phyloP scores from a whole-genome alignment of 2,113 vertebrate species.

The Butastur rufipennis region DNA sequence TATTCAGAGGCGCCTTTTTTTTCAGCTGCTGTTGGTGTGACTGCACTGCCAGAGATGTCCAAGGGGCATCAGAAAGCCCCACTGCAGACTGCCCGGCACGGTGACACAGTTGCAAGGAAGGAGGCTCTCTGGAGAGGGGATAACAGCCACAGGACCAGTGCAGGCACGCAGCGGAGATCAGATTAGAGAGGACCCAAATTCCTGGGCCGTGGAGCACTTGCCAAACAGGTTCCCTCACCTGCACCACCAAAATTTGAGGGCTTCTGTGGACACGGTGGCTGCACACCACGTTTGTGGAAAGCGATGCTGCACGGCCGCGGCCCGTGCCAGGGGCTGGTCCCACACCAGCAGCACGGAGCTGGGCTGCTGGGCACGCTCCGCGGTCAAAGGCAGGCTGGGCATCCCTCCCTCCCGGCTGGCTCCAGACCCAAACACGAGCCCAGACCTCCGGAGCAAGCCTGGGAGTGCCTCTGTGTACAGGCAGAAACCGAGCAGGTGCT shows the following conservation, averaged over 20 bases:
- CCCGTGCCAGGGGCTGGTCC: not conserved
- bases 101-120: not conserved
- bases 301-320: accelerated
- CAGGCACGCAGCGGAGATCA: not conserved
- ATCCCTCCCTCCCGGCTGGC: not conserved
- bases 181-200: not conserved
- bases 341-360: not conserved
- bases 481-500: not conserved
- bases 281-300: not conserved
- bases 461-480: not conserved
- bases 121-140: not conserved
- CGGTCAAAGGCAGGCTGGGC: not conserved
- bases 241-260: not conserved
- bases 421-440: not conserved
- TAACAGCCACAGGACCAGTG: not conserved
- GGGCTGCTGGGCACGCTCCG: not conserved
- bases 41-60: not conserved
- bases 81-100: accelerated
- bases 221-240: not conserved
- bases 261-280: not conserved
- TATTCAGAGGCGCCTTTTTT: not conserved
- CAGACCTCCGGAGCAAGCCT: not conserved
- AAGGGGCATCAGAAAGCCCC: not conserved
- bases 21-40: not conserved
- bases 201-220: not conserved